Conservation (phyloP, 2,797 vertebrate genomes). For the Gallinago stenura region DNA sequence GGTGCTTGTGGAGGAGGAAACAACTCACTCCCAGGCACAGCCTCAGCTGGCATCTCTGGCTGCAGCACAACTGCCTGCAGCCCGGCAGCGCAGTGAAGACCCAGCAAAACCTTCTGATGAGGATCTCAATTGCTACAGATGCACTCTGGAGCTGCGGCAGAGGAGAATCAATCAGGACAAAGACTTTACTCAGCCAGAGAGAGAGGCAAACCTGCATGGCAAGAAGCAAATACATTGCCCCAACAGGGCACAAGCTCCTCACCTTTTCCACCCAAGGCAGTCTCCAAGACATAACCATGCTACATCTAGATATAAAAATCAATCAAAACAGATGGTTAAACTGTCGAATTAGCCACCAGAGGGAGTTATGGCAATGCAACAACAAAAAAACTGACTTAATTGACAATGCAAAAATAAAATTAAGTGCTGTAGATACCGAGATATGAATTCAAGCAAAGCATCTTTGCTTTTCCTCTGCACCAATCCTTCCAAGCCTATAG, state of each 20-base stretch:
- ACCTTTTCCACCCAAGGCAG: neutral
- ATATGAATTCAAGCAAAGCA: neutral
- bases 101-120: neutral
- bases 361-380: slow-evolving; percentile 2
- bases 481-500: neutral
- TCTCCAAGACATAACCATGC: neutral
- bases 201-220: neutral
- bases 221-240: neutral
- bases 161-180: neutral
- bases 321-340: neutral
- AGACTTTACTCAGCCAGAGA: neutral
- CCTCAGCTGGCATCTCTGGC: neutral
- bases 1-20: neutral
- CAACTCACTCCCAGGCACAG: rapidly evolving
- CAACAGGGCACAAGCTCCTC: neutral
- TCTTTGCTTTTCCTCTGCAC: neutral
- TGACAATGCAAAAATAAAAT: neutral
- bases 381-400: neutral
- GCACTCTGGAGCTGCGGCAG: neutral
- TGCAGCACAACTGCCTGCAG: neutral
- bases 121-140: neutral
- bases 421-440: neutral
- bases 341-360: slow-evolving; percentile 38
- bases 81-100: neutral
- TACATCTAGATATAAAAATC: neutral